phyloP scores from a whole-genome alignment of 1,140 invertebrate species.

The Drosophila nigrodunni region DNA sequence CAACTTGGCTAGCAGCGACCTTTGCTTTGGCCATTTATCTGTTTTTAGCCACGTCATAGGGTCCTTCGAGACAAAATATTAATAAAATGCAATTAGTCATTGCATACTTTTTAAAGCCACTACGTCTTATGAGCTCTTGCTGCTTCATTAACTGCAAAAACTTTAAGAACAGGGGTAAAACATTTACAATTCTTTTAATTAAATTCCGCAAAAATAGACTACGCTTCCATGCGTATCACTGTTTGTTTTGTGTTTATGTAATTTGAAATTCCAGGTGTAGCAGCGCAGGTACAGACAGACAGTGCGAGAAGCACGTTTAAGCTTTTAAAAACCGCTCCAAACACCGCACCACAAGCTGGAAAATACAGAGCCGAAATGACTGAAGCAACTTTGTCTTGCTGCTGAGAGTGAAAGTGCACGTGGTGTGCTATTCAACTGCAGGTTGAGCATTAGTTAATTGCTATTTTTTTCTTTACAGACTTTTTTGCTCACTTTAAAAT shows the following conservation, averaged over 20 bases:
- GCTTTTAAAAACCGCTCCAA: constrained; percentile 72
- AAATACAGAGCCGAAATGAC: background rate
- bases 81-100: constrained; percentile 79
- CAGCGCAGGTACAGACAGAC: background rate
- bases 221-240: constrained; percentile 47
- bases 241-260: constrained; percentile 42
- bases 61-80: constrained; percentile 63
- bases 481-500: background rate
- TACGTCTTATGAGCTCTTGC: constrained; percentile 31
- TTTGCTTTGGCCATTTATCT: constrained; percentile 59
- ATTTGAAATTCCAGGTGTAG: constrained; percentile 72
- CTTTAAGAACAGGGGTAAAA: constrained; percentile 31
- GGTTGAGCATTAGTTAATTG: constrained; percentile 68
- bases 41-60: constrained; percentile 42
- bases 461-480: constrained; percentile 61
- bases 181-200: constrained; percentile 81
- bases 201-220: constrained; percentile 70
- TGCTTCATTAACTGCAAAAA: constrained; percentile 50
- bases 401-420: constrained; percentile 47
- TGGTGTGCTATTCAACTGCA: constrained; percentile 4
- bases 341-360: constrained; percentile 15
- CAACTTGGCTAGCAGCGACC: constrained; percentile 36
- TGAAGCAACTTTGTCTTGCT: constrained; percentile 29
- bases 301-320: constrained; percentile 62
- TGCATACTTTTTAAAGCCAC: constrained; percentile 22